Evolutionary conservation across 2,888 invertebrate genomes (phyloP).

Genomic region (Tenthredo notha): DNA sequence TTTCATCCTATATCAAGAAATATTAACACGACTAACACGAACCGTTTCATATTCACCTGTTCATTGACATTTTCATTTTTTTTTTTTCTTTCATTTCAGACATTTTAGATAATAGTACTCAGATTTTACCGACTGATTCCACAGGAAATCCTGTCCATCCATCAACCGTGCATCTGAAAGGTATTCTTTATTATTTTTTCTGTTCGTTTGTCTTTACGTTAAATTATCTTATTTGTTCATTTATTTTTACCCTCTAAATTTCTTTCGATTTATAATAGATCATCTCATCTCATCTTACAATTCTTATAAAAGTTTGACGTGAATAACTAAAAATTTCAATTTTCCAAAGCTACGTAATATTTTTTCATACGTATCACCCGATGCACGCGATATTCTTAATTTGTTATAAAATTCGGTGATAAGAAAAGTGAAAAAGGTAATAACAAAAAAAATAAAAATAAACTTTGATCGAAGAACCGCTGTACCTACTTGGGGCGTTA

Average conservation of each 20-base stretch:
- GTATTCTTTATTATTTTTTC: constrained; percentile 78
- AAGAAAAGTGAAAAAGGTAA: not conserved
- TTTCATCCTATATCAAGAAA: constrained; percentile 29
- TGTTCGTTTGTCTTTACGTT: constrained; percentile 40
- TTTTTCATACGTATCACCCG: not conserved
- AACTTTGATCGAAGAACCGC: constrained; percentile 9
- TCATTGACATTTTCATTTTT: constrained; percentile 57
- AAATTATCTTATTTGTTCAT: constrained; percentile 20
- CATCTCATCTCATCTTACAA: not conserved
- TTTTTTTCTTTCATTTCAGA: constrained; percentile 82
- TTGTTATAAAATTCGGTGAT: not conserved
- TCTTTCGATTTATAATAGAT: not conserved
- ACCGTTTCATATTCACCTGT: constrained; percentile 56
- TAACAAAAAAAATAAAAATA: not conserved
- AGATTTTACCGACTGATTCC: constrained; percentile 88
- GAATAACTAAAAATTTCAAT: not conserved
- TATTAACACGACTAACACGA: constrained; percentile 24
- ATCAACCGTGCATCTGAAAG: constrained; percentile 86
- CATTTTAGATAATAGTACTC: constrained; percentile 86
- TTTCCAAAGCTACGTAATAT: not conserved
- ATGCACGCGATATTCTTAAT: not conserved
- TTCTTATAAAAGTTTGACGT: not conserved
- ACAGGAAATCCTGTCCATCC: constrained; percentile 86
- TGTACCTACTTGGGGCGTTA: not conserved
- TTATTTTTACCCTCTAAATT: not conserved